Base-by-base conservation (phyloP, 1,140 invertebrate species). In the Vanessa atalanta region DNA sequence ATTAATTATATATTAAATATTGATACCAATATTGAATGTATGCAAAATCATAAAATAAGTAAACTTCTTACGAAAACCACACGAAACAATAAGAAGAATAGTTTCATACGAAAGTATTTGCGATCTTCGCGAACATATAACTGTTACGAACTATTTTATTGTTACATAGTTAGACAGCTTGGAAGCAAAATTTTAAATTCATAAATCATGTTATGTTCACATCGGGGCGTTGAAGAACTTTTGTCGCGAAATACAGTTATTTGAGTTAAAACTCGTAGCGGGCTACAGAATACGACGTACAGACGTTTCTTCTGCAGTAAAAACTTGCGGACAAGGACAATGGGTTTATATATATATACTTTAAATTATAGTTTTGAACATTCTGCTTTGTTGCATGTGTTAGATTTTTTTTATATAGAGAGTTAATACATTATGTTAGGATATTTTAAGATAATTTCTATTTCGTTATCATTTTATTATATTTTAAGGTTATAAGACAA, bases 191-290 rank as follows among this genome's bases (percentile, higher is more conserved):
- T 73, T 77, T 77, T 77, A 67, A 77, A 74, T 77, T 77, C 72
- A 71, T 74, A 77, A 74, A 74, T 77, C 76, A 74, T 77, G 69
- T 74, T 77, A 75, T 71, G 69, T 75, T 71, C 76, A 77, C 68
- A 65, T 73, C 71, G 72, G 70, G 71, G 72, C 76, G 76, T 70
- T 65, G 76, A 65, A 67, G 71, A 77, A 77, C 71, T 77, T 77
- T 77, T 77, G 76, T 77, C 71, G 71, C 70, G 65, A 75, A 73
- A 77, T 65, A 74, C 68, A 71, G 76, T 74, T 77, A 77, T 77
- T 75, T 74, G 72, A 77, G 76, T 77, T 77, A 74, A 74, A 65
- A 77, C 72, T 77, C 57, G 72, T 63, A 75, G 63, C 53, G 57
- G 51, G 63, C 74, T 73, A 77, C 72, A 64, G 68, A 70, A 65